Evolutionary conservation across 2,888 invertebrate species (phyloP), one percentile per base, ranked within the genome.

Genomic region (Zygothrica quintamaculata): DNA sequence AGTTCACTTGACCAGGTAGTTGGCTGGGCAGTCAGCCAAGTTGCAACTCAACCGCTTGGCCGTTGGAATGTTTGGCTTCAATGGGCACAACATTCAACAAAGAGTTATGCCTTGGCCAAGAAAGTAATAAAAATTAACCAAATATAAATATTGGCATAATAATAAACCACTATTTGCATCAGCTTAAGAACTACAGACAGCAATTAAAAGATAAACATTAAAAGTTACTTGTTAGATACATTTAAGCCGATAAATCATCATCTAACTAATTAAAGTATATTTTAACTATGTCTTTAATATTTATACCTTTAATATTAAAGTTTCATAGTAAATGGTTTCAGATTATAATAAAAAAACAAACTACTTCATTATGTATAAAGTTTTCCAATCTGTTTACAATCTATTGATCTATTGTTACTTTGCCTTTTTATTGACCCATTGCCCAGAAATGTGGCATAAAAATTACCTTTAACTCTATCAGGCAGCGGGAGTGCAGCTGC

Each of bases 1-100:
- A 81, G 78, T 84, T 81, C 78, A 84, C 67, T 77, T 84, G 80
- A 81, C 84, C 80, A 81, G 84, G 76, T 76, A 78, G 74, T 62
- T 57, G 62, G 29, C 29, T 65, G 65, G 80, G 72, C 84, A 80
- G 62, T 37, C 59, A 79, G 74, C 80, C 79, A 74, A 79, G 74
- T 50, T 48, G 46, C 29, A 16, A 26, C 50, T 55, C 12, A 61
- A 34, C 44, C 52, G 51, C 33, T 37, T 48, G 53, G 68, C 65
- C 74, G 58, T 51, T 84, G 84, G 78, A 84, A 81, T 81, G 84
- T 64, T 78, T 53, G 55, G 78, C 84, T 74, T 78, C 48, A 84
- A 60, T 81, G 84, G 48, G 48, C 81, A 62, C 46, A 66, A 40
- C 26, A 59, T 50, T 37, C 44, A 56, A 47, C 64, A 36, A 43